phyloP scores from a whole-genome alignment of 1,140 invertebrate genomes.

The Scylla paramamosain region DNA sequence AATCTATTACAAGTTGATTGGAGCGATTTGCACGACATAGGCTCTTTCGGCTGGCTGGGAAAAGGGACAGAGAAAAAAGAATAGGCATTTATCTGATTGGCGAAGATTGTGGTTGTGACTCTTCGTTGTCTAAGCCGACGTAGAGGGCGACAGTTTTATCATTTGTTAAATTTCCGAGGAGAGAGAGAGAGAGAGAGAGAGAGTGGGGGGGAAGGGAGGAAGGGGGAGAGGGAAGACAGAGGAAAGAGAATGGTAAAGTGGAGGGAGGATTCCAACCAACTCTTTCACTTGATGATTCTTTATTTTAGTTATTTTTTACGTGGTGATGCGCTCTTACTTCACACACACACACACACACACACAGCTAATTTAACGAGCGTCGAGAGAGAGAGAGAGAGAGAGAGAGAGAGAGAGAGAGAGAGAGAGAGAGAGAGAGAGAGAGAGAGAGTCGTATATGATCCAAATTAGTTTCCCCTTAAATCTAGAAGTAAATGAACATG shows the following conservation, averaged over 20 bases:
- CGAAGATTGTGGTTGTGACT: neutral
- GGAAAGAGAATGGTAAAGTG: neutral
- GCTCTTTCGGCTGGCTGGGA: neutral
- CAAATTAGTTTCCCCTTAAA: too few species aligned
- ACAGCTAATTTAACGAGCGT: too few species aligned
- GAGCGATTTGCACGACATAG: neutral
- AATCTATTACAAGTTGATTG: neutral
- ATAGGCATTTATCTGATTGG: neutral
- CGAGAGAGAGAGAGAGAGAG: too few species aligned
- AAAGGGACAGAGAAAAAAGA: neutral
- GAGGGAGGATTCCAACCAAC: neutral
- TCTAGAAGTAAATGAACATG: too few species aligned
- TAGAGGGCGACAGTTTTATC: neutral
- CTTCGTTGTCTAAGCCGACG: neutral
- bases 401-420: too few species aligned
- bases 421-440: too few species aligned
- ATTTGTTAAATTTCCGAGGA: too few species aligned
- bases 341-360: too few species aligned
- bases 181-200: neutral
- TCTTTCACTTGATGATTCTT: too few species aligned
- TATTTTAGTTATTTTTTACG: too few species aligned
- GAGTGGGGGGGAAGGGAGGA: neutral
- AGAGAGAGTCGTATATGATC: too few species aligned
- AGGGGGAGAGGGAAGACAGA: neutral
- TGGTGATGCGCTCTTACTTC: too few species aligned